These are phyloP conservation scores for Halcyon smyrnensis DNA, from an alignment of 2,797 vertebrate species.

Conservation along the genomic window DNA sequence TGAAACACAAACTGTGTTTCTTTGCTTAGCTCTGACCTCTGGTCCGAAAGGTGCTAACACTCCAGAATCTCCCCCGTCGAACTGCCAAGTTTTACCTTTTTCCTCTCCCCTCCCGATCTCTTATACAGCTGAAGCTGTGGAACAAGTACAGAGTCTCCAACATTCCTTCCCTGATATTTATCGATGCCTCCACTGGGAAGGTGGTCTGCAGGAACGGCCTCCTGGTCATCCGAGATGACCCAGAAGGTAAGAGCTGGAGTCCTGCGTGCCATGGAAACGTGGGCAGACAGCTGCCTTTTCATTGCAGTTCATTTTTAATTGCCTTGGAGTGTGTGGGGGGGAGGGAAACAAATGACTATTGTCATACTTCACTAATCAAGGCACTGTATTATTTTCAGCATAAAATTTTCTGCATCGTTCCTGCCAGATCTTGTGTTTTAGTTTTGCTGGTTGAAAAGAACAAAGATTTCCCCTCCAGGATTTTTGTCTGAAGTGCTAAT, in stretches of 20 bases:
- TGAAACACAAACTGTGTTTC: neutral
- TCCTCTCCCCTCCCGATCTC: neutral
- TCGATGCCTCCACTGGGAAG: conserved; percentile 91
- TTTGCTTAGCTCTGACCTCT: neutral
- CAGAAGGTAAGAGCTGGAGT: conserved; percentile 86
- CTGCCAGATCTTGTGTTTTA: conserved; percentile 61
- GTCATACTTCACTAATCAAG: conserved; percentile 9
- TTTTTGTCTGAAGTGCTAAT: conserved; percentile 63
- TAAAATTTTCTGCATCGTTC: conserved; percentile 44
- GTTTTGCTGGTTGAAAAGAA: conserved; percentile 62
- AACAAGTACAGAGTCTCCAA: conserved; percentile 99
- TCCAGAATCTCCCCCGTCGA: neutral
- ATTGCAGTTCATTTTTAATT: neutral
- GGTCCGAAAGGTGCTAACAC: neutral
- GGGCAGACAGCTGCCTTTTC: neutral
- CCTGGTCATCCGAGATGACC: conserved; percentile 95
- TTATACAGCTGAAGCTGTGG: conserved; percentile 94
- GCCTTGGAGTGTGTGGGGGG: neutral
- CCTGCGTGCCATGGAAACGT: accelerated
- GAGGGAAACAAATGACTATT: neutral
- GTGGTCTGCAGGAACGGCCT: conserved; percentile 96
- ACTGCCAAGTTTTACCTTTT: neutral
- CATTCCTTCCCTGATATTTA: conserved; percentile 97
- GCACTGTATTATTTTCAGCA: conserved; percentile 21
- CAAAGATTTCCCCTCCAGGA: conserved; percentile 62